These are phyloP conservation scores for Ormyrus pomaceus DNA, from an alignment of 2,888 invertebrate species.

Conservation along the genomic window DNA sequence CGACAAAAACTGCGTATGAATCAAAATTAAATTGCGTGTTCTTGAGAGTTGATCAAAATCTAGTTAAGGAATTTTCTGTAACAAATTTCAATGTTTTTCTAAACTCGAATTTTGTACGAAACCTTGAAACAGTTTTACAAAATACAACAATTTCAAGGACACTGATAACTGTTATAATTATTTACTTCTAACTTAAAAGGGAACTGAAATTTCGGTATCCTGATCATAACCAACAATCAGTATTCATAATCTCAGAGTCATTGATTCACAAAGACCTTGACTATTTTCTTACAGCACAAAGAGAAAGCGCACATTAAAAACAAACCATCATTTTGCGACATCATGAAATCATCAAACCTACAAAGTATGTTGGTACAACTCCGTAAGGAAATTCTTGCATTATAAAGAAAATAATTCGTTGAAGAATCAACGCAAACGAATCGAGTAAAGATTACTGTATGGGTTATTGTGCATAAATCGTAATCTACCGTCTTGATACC, in stretches of 20 bases:
- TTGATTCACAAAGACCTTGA: constrained; percentile 36
- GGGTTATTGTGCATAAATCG: constrained; percentile 70
- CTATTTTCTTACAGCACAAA: constrained; percentile 46
- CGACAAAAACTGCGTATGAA: not conserved
- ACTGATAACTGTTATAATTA: constrained; percentile 22
- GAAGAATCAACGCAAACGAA: constrained; percentile 70
- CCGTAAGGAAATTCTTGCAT: constrained; percentile 68
- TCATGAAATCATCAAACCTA: constrained; percentile 18
- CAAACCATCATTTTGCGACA: constrained; percentile 6
- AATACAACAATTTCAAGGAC: constrained; percentile 28
- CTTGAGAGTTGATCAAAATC: constrained; percentile 4
- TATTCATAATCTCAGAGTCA: constrained; percentile 29
- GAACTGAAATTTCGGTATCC: not conserved
- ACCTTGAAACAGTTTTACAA: constrained; percentile 29
- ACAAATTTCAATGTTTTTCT: constrained; percentile 16
- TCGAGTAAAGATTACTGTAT: constrained; percentile 60
- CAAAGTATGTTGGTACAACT: constrained; percentile 34
- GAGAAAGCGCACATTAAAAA: constrained; percentile 14
- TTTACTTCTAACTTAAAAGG: constrained; percentile 6
- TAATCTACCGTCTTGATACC: constrained; percentile 73
- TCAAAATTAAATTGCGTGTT: constrained; percentile 32
- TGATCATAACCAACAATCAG: constrained; percentile 22
- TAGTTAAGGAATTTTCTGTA: constrained; percentile 13
- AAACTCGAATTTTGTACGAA: constrained; percentile 37
- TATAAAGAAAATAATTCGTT: constrained; percentile 70